Evolutionary conservation across 1,140 invertebrate species (phyloP), one percentile per base, ranked within the genome.

Genomic region (Platyscapa corneri): DNA sequence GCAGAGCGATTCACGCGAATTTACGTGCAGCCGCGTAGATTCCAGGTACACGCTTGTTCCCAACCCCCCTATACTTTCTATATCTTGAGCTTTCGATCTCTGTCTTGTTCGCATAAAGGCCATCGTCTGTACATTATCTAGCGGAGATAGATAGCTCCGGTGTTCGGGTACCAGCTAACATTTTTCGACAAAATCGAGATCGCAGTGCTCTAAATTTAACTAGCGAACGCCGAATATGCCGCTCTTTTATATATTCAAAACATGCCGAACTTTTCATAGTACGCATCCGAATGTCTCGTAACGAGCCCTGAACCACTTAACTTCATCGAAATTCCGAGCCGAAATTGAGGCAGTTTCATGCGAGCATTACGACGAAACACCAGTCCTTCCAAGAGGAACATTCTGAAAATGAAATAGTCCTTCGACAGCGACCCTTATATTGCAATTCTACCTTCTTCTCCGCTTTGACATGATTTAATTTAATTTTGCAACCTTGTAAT

Each of bases 81-180:
- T 60, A 53, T 53, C 76, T 78, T 65, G 42, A 70, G 42, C 56
- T 81, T 34, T 70, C 79, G 79, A 81, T 67, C 65, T 32, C 14
- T 65, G 34, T 18, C 14, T 14, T 12, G 46, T 20, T 20, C 23
- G 30, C n/a, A 46, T 46, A 23, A 34, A 56, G 14, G 18, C 32
- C 75, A 37, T 42, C 70, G 34, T 30, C 42, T 49, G 30, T 76
- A 60, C 37, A 42, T 72, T 42, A 72, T n/a, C 27, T 0, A 14
- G 2, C 7, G 23, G 12, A 27, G 30, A 67, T 3, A 37, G 8
- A 65, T 34, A 46, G 27, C 46, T 3, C 0, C 10, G 39, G 64
- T 39, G n/a, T 32, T 34, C 39, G 37, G 67, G 67, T 70, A 27
- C 7, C 8, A 30, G 53, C 53, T 74, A 76, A 83, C 75, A 83